phyloP scores from a whole-genome alignment of 2,888 invertebrate genomes.

The Drosophila anceps region DNA sequence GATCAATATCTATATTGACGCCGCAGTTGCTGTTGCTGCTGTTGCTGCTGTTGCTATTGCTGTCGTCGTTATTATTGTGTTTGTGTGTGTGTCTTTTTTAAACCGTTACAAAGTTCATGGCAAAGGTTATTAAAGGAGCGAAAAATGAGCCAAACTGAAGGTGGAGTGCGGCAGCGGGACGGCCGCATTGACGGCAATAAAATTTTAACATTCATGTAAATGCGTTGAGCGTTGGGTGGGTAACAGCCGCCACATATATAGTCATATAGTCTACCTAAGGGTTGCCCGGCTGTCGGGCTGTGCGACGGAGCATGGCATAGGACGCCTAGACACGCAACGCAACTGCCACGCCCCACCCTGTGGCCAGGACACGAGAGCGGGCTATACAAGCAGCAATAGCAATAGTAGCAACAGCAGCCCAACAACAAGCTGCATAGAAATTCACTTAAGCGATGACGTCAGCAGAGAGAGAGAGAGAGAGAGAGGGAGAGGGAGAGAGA shows the following conservation, averaged over 20 bases:
- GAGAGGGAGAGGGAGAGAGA: background rate
- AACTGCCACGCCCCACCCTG: conserved; percentile 9
- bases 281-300: conserved; percentile 18
- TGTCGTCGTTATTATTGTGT: no score
- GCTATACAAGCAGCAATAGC: conserved; percentile 1
- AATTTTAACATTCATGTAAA: conserved; percentile 38
- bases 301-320: conserved; percentile 35
- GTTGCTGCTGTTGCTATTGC: background rate
- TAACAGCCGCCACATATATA: background rate
- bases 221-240: background rate
- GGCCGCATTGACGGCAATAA: conserved; percentile 24
- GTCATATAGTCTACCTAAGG: background rate
- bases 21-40: background rate
- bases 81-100: background rate
- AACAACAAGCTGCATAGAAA: conserved; percentile 18
- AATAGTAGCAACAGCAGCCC: conserved; percentile 14
- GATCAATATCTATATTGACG: conserved; percentile 28
- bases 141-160: background rate
- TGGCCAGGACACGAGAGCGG: conserved; percentile 1
- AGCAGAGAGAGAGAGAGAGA: background rate
- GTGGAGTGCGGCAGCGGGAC: conserved; percentile 1
- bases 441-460: conserved; percentile 15
- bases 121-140: conserved; percentile 37
- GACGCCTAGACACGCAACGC: conserved; percentile 34
- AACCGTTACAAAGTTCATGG: conserved; percentile 40